These are phyloP conservation scores for Puffinus mauretanicus DNA, from an alignment of 2,113 vertebrate species.

Conservation along the genomic window DNA sequence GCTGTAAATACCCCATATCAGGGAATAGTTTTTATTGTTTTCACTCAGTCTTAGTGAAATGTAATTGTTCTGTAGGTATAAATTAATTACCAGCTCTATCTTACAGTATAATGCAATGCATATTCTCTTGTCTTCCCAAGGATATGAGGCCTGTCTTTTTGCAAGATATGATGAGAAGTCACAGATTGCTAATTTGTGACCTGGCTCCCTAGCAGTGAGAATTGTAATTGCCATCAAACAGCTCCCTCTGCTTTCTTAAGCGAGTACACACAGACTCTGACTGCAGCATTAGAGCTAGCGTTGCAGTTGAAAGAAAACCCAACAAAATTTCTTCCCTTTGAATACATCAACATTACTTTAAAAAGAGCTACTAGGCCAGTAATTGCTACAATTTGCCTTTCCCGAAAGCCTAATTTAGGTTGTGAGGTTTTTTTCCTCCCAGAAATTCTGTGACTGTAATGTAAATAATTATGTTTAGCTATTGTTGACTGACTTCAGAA, in stretches of 20 bases:
- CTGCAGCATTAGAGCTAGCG: not conserved
- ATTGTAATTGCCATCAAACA: not conserved
- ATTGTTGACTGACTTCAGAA: not conserved
- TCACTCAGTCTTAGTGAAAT: not conserved
- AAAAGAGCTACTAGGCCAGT: not conserved
- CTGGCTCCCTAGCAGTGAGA: not conserved
- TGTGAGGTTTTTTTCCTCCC: not conserved
- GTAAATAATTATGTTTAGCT: constrained; percentile 38
- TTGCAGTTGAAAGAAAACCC: not conserved
- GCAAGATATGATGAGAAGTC: not conserved
- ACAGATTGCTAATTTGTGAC: not conserved
- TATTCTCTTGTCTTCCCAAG: not conserved
- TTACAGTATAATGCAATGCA: not conserved
- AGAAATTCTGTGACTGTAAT: not conserved
- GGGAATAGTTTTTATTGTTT: not conserved
- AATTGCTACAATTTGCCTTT: constrained; percentile 48
- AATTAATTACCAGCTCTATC: not conserved
- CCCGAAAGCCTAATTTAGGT: not conserved
- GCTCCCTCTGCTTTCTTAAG: constrained; percentile 14
- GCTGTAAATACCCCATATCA: not conserved
- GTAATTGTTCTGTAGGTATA: not conserved
- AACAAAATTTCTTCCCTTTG: not conserved
- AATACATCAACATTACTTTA: not conserved
- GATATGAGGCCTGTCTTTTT: not conserved
- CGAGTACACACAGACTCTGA: not conserved